Evolutionary conservation across 2,888 invertebrate genomes (phyloP).

Genomic region (Dexiosoma caninum): DNA sequence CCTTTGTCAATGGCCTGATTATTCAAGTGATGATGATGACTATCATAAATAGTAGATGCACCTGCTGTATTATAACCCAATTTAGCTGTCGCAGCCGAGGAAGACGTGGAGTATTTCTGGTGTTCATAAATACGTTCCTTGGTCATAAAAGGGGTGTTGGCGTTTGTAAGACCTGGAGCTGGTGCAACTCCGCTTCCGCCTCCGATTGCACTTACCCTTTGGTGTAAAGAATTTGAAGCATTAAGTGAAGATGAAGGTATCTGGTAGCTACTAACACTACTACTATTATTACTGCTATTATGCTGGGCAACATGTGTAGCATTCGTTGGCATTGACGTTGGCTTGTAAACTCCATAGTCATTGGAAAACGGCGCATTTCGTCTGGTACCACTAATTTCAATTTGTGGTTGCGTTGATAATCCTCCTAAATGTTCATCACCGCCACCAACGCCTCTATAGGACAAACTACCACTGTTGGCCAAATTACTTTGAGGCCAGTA

Average conservation of each 20-base stretch:
- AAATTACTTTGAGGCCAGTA: conserved; percentile 52
- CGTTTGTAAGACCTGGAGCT: neutral
- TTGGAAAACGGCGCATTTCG: conserved; percentile 3
- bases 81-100: conserved; percentile 48
- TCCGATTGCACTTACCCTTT: conserved; percentile 48
- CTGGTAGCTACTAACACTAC: conserved; percentile 29
- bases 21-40: conserved; percentile 45
- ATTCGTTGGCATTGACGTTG: conserved; percentile 40
- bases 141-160: conserved; percentile 32
- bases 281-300: conserved; percentile 23
- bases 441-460: conserved; percentile 8
- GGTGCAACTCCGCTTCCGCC: neutral
- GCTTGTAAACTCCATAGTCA: conserved; percentile 49
- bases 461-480: conserved; percentile 26
- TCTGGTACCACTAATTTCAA: conserved; percentile 45
- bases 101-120: conserved; percentile 51
- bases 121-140: conserved; percentile 58
- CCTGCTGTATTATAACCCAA: conserved; percentile 49
- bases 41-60: conserved; percentile 43
- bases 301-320: conserved; percentile 31
- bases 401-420: conserved; percentile 36
- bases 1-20: conserved; percentile 28
- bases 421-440: conserved; percentile 40
- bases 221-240: conserved; percentile 29
- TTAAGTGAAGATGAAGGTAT: conserved; percentile 34